Evolutionary conservation across 2,888 invertebrate genomes (phyloP), one percentile per base, ranked within the genome.

Genomic region (Pyrrhosoma nymphula): DNA sequence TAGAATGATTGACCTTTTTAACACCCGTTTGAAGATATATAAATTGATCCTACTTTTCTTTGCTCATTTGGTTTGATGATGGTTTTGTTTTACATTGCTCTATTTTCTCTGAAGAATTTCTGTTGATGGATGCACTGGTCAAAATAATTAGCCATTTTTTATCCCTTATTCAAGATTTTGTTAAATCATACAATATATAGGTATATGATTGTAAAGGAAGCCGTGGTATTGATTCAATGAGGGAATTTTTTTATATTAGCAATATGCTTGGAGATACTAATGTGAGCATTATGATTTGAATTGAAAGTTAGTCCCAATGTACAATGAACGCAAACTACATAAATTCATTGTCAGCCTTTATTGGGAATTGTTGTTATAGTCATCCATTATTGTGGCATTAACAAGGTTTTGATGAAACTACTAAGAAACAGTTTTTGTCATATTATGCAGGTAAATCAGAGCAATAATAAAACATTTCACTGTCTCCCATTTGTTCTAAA

Each of bases 381-480:
- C 30, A 82, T n/a, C 35, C 82, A 35, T 0, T 12, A 82, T 35
- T 82, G 35, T 82, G 82, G 69, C n/a, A n/a, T n/a, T 82, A 16
- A 26, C 82, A 30, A 82, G 35, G 35, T 14, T 82, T 82, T 35
- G 16, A 30, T 35, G 82, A 12, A 35, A 82, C 30, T 16, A 3
- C 3, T 82, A 14, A 82, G 82, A 82, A 82, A 69, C 69, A 69
- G 60, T 69, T 69, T 82, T 82, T 35, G 18, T 82, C 82, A 35
- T 14, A 82, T 35, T 30, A 35, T 82, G 82, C 82, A 82, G 82
- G 82, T 82, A 82, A 82, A 23, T 82, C 82, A 82, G 35, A 82
- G 82, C 82, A 82, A 82, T 82, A 82, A 82, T 35, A 23, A 82
- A 82, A 82, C 10, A 82, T 82, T 82, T 35, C 69, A 26, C 26